Evolutionary conservation across 2,888 invertebrate genomes (phyloP).

Genomic region (Drosophila colorata): DNA sequence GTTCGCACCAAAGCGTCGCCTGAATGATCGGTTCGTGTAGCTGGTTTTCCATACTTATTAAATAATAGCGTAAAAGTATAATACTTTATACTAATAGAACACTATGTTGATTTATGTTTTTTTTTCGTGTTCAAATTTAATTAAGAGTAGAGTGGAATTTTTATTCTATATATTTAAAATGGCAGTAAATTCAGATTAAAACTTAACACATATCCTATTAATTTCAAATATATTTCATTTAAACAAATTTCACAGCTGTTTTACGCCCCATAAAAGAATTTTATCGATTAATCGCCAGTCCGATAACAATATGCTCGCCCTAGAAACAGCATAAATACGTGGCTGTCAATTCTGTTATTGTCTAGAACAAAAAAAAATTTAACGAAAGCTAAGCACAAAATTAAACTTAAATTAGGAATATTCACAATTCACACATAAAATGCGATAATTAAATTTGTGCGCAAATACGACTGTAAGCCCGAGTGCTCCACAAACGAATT

Average conservation of each 20-base stretch:
- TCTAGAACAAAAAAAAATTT: slow-evolving; percentile 59
- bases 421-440: slow-evolving; percentile 22
- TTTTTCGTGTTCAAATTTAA: too few species aligned
- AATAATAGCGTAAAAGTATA: too few species aligned
- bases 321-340: slow-evolving; percentile 56
- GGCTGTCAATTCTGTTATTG: slow-evolving; percentile 65
- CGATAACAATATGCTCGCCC: slow-evolving; percentile 38
- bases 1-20: too few species aligned
- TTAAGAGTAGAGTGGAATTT: too few species aligned
- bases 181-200: slow-evolving; percentile 85
- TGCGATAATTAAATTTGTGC: slow-evolving; percentile 46
- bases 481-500: slow-evolving; percentile 3
- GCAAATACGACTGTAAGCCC: slow-evolving; percentile 9
- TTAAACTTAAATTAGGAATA: slow-evolving; percentile 19
- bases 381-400: slow-evolving; percentile 37
- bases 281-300: slow-evolving; percentile 42
- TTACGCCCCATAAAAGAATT: neutral
- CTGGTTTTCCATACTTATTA: too few species aligned
- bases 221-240: neutral
- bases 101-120: too few species aligned
- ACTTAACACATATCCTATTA: neutral
- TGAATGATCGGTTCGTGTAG: too few species aligned
- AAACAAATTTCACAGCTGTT: neutral
- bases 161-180: too few species aligned
- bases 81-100: too few species aligned